Percentiles rank a stretch among this genome's conserved stretches.
Evolutionary conservation across 2,888 invertebrate species (phyloP).

Genomic region (Zelleria hepariella): DNA sequence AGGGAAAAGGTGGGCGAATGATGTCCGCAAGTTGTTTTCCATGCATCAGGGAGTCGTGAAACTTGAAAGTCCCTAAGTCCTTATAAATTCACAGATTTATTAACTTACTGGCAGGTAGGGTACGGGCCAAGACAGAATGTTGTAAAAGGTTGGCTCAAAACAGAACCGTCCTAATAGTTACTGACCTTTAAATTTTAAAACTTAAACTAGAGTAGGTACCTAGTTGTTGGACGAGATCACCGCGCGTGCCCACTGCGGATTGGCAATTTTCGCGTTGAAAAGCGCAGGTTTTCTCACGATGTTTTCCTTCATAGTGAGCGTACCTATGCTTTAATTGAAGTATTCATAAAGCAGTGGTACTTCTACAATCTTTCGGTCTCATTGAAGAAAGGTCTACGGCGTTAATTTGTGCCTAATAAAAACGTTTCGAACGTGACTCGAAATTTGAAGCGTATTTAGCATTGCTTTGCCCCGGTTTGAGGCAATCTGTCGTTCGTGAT

Average conservation of each 20-base stretch:
- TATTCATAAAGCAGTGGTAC: too few species aligned
- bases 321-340: too few species aligned
- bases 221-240: too few species aligned
- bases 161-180: too few species aligned
- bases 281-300: too few species aligned
- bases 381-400: not conserved
- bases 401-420: conserved; percentile 4
- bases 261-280: too few species aligned
- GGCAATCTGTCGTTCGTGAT: not conserved
- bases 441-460: conserved; percentile 6
- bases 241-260: too few species aligned
- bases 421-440: not conserved
- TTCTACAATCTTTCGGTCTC: too few species aligned
- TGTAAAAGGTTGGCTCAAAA: not conserved
- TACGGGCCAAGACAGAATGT: not conserved
- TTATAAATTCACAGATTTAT: conserved; percentile 47
- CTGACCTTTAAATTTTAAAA: too few species aligned
- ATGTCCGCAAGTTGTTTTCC: not conserved
- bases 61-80: conserved; percentile 18
- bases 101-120: conserved; percentile 14
- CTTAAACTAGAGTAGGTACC: too few species aligned
- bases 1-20: not conserved
- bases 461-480: not conserved
- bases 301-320: too few species aligned
- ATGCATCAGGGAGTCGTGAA: not conserved